Conservation (phyloP, 2,888 invertebrate species). For the Ennomos quercinarius region DNA sequence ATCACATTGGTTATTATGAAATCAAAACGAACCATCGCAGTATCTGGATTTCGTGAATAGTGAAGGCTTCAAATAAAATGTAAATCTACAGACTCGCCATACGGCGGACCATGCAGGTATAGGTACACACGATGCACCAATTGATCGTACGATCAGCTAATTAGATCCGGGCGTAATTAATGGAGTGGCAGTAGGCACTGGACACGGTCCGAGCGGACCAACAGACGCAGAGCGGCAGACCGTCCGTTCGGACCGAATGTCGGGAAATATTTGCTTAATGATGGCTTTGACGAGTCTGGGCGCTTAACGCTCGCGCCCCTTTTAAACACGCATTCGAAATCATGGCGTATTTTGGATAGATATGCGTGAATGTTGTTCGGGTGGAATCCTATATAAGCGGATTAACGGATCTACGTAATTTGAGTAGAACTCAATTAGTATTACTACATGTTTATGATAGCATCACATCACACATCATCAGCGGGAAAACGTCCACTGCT, state of each 20-base stretch:
- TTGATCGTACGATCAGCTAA: constrained; percentile 53
- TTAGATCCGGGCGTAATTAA: constrained; percentile 62
- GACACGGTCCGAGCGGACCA: constrained; percentile 28
- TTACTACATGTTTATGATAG: too few relatives aligned
- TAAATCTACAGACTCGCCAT: constrained; percentile 29
- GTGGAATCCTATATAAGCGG: constrained; percentile 4
- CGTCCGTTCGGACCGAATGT: constrained; percentile 42
- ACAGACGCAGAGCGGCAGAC: neutral
- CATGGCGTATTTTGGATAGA: constrained; percentile 41
- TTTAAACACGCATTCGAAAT: constrained; percentile 50
- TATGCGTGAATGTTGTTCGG: constrained; percentile 22
- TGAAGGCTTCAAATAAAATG: constrained; percentile 40
- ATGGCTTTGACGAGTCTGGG: constrained; percentile 54
- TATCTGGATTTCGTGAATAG: constrained; percentile 11
- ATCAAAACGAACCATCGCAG: too few relatives aligned
- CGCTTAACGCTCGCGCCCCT: constrained; percentile 39
- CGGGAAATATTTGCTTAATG: constrained; percentile 62
- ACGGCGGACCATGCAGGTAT: neutral
- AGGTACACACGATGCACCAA: constrained; percentile 41
- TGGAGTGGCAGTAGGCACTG: constrained; percentile 48
- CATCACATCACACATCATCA: too few relatives aligned
- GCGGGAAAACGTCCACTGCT: too few relatives aligned
- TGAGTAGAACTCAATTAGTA: too few relatives aligned
- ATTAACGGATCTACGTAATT: neutral
- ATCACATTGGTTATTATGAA: too few relatives aligned